phyloP scores from a whole-genome alignment of 2,797 vertebrate genomes.

The Bradypodion pumilum region DNA sequence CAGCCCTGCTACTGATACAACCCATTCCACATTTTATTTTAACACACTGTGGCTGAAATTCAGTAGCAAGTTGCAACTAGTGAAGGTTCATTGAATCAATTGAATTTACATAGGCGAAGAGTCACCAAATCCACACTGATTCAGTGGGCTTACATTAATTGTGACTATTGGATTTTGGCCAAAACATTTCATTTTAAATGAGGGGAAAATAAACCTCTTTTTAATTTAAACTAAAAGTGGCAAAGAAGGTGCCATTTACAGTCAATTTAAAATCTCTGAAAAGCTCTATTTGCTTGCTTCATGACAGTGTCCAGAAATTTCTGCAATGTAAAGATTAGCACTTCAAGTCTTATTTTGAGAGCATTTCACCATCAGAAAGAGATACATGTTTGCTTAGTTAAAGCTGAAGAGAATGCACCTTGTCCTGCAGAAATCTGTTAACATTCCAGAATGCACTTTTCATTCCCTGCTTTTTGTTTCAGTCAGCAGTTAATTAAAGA shows the following conservation, averaged over 20 bases:
- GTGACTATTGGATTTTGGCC: not conserved
- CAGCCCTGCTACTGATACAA: no score
- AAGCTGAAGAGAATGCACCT: slow-evolving; percentile 66
- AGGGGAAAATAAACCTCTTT: not conserved
- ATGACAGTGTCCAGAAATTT: slow-evolving; percentile 70
- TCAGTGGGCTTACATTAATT: no score
- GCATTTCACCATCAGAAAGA: slow-evolving; percentile 66
- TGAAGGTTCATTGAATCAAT: not conserved
- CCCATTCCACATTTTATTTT: no score
- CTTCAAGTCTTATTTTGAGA: slow-evolving; percentile 64
- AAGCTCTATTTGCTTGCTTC: slow-evolving; percentile 51
- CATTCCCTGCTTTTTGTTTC: slow-evolving; percentile 66
- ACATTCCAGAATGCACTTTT: slow-evolving; percentile 68
- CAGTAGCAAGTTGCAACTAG: no score
- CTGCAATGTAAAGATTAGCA: slow-evolving; percentile 60
- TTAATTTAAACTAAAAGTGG: slow-evolving; percentile 1
- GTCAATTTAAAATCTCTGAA: slow-evolving; percentile 42
- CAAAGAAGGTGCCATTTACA: slow-evolving; percentile 22
- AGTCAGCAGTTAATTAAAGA: slow-evolving; percentile 67
- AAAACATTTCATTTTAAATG: not conserved
- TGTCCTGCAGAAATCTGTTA: slow-evolving; percentile 66
- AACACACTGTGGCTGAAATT: no score
- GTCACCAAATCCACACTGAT: no score
- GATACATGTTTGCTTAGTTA: slow-evolving; percentile 70
- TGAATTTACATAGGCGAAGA: no score